Base-by-base conservation (phyloP, 2,797 vertebrate genomes). In the Spinus olivaceus region DNA sequence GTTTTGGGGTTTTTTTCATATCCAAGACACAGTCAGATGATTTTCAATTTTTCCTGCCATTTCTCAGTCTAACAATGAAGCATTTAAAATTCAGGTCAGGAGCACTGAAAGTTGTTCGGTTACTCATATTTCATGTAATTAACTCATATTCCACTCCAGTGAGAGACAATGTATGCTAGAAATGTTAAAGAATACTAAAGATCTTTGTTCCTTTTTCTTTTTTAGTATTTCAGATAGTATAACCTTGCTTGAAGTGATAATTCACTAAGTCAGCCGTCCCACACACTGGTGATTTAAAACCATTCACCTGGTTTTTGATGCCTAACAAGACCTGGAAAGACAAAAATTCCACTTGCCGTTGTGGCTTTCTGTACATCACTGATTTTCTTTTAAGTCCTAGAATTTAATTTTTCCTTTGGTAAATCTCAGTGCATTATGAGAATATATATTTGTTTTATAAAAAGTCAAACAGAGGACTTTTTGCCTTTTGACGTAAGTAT, bases 401-500 rank as follows among this genome's bases (percentile, higher is more conserved):
- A 71, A 73, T 49, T 49, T 67, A 41, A n/a, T 71, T 19, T 59
- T 10, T 69, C 60, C 21, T 27, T 74, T 60, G 41, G 37, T 73
- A 89, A 87, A 53, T 66, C 74, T 72, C 32, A 50, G 1, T 61
- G 39, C 25, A 28, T 56, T 50, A 54, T 54, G 39, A 74, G 39
- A 82, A 79, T 57, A 81, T 51, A 4, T 85, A 60, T 66, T 82
- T 91, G 53, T 54, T 95, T 92, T 74, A 56, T 65, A 49, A 92
- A 56, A 92, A 39, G 59, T 76, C 61, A 89, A 76, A 84, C 46
- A 84, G 24, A 76, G 4, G 20, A n/a, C 21, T 80, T 94, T 83
- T 69, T 88, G 46, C 33, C 24, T 79, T 90, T 46, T 85, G 66
- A 77, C 22, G 0, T n/a, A 81, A 86, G 14, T 70, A 91, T 81